A percentile compares a stretch with the other conserved stretches of the same genome.
These are phyloP conservation scores for Cantharis nigra DNA, from an alignment of 2,888 invertebrate genomes.

Conservation along the genomic window DNA sequence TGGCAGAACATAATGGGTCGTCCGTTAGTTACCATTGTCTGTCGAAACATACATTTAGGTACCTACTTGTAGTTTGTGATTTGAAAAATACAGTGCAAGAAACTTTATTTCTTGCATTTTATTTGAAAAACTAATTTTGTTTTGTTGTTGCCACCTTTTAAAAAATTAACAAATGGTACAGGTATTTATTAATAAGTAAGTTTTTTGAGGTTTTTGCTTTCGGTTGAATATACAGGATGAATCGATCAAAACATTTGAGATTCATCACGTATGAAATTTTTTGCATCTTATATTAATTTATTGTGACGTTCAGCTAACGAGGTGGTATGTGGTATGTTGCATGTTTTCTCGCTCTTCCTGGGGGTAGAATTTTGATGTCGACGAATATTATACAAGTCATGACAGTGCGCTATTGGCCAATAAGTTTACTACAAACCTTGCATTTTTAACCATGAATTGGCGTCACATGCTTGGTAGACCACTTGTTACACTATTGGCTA, in stretches of 20 bases:
- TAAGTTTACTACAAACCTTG: constrained; percentile 91
- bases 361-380: constrained; percentile 83
- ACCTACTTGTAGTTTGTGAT: constrained; percentile 42
- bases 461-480: constrained; percentile 96
- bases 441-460: constrained; percentile 96
- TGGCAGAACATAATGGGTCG: constrained; percentile 98
- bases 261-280: background rate
- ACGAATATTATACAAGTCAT: constrained; percentile 95
- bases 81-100: background rate
- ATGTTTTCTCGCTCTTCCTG: constrained; percentile 36
- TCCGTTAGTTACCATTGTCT: constrained; percentile 89
- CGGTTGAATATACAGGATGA: background rate
- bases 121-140: constrained; percentile 11
- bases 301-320: constrained; percentile 25
- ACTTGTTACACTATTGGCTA: constrained; percentile 87
- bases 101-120: constrained; percentile 6
- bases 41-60: constrained; percentile 91
- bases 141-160: background rate
- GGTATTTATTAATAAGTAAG: background rate
- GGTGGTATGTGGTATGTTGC: constrained; percentile 39
- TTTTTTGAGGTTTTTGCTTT: background rate
- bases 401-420: constrained; percentile 94
- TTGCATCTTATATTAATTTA: constrained; percentile 19
- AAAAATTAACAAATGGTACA: background rate
- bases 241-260: background rate